Evolutionary conservation across 1,140 invertebrate genomes (phyloP).

Genomic region (Gonatopus flavifemur): DNA sequence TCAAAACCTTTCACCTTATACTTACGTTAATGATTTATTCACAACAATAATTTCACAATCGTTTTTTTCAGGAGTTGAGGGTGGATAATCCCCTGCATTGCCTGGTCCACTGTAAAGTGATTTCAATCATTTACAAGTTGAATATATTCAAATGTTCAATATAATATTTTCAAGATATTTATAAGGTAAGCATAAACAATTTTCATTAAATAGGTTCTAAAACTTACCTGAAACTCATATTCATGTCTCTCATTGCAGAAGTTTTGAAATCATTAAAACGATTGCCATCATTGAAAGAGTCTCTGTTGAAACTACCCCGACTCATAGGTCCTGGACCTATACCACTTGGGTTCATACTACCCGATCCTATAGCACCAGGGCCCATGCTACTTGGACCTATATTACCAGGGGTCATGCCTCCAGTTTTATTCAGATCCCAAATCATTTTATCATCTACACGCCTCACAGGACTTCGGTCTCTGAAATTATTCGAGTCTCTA

Average conservation of each 20-base stretch:
- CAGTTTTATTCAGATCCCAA: constrained; percentile 36
- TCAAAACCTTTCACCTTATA: constrained; percentile 24
- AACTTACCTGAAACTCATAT: constrained; percentile 34
- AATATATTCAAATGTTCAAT: background rate
- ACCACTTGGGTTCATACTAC: constrained; percentile 13
- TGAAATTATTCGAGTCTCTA: constrained; percentile 35
- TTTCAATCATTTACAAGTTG: background rate
- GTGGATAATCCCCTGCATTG: constrained; percentile 38
- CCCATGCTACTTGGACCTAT: too few relatives aligned
- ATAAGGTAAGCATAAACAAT: background rate
- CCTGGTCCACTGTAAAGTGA: constrained; percentile 11
- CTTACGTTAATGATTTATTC: constrained; percentile 77
- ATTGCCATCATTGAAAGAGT: constrained; percentile 33
- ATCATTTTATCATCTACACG: constrained; percentile 37
- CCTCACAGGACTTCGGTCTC: constrained; percentile 50
- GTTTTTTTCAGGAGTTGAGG: constrained; percentile 67
- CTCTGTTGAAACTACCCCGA: constrained; percentile 36
- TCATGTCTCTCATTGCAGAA: constrained; percentile 26
- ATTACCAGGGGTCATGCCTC: constrained; percentile 17
- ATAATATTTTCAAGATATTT: background rate
- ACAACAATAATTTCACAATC: constrained; percentile 89
- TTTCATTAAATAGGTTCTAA: background rate
- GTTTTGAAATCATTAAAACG: constrained; percentile 41
- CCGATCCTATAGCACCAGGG: constrained; percentile 12
- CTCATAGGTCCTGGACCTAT: constrained; percentile 22